Evolutionary conservation across 1,140 invertebrate genomes (phyloP).

Genomic region (Alviniconcha marisindica): DNA sequence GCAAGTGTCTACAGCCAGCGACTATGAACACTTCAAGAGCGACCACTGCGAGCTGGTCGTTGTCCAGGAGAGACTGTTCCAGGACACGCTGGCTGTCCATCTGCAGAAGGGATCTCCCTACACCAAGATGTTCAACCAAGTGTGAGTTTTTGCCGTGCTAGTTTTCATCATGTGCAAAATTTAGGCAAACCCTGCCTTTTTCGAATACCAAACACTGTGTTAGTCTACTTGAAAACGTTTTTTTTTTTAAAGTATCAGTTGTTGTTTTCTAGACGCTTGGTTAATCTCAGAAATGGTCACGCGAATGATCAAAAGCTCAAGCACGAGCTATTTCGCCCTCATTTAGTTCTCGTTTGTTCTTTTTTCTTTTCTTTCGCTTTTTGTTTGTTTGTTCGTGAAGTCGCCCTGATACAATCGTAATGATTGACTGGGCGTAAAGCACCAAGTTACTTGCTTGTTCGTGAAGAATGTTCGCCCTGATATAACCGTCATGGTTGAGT

Average conservation of each 20-base stretch:
- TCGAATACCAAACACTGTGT: not conserved
- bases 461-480: too few relatives aligned
- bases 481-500: too few relatives aligned
- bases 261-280: too few relatives aligned
- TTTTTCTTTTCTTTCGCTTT: too few relatives aligned
- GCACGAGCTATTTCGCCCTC: too few relatives aligned
- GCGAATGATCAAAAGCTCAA: too few relatives aligned
- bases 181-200: not conserved
- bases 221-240: not conserved
- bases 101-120: slow-evolving; percentile 23
- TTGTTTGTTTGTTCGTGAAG: too few relatives aligned
- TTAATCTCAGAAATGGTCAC: too few relatives aligned
- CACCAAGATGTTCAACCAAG: not conserved
- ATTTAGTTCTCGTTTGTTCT: too few relatives aligned
- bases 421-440: too few relatives aligned
- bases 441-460: too few relatives aligned
- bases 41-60: not conserved
- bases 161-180: not conserved
- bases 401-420: too few relatives aligned
- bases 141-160: not conserved
- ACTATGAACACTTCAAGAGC: not conserved
- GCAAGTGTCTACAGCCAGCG: not conserved
- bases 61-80: not conserved
- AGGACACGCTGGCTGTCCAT: not conserved
- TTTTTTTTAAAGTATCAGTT: not conserved